Conservation (phyloP, 2,113 vertebrate genomes). For the Platichthys flesus region DNA sequence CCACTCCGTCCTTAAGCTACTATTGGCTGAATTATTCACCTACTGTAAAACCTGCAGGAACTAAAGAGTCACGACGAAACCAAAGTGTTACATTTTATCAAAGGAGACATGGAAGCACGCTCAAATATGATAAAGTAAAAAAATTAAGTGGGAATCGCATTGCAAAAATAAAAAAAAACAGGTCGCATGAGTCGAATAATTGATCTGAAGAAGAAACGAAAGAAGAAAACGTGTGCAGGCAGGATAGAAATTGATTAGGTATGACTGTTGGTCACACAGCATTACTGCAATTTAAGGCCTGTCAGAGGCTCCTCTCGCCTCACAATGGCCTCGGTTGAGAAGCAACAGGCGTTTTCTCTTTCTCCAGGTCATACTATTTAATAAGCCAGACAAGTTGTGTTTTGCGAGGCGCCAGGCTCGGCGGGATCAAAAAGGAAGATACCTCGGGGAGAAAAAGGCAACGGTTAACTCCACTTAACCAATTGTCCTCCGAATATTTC, state of each 20-base stretch:
- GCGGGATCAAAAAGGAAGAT: constrained; percentile 86
- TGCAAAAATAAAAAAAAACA: background rate
- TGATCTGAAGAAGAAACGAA: background rate
- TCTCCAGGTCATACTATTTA: constrained; percentile 85
- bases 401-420: constrained; percentile 87
- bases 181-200: background rate
- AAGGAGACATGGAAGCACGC: background rate
- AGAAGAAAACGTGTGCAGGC: constrained; percentile 28
- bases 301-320: constrained; percentile 76
- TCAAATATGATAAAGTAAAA: background rate
- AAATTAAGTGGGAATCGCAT: background rate
- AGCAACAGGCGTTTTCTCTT: constrained; percentile 84
- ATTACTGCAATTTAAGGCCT: constrained; percentile 82
- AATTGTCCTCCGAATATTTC: constrained; percentile 85
- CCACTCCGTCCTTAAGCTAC: constrained; percentile 41
- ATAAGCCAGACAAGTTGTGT: constrained; percentile 88
- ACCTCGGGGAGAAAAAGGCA: constrained; percentile 85
- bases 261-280: constrained; percentile 81
- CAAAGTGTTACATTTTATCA: constrained; percentile 25
- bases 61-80: constrained; percentile 35
- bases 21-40: constrained; percentile 34
- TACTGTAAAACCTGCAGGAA: constrained; percentile 39
- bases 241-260: constrained; percentile 75
- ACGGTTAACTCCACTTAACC: constrained; percentile 85
- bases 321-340: constrained; percentile 81